A percentile compares a stretch with the other conserved stretches of the same genome.
Evolutionary conservation across 1,140 invertebrate species (phyloP).

Genomic region (Drosophila santomea): DNA sequence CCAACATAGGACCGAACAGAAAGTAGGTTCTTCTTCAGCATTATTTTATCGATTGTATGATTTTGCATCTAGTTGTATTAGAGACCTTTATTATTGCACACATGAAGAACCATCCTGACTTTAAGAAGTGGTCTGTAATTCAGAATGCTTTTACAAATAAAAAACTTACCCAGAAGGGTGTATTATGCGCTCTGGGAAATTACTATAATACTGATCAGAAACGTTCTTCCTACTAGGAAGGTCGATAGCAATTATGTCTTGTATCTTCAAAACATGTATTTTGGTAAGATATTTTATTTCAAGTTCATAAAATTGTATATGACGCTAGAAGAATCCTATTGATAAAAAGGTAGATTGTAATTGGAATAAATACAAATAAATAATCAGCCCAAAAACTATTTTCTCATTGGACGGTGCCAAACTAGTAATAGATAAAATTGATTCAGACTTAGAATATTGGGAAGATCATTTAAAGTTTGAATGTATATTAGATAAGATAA

Average conservation of each 20-base stretch:
- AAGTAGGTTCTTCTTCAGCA: constrained; percentile 22
- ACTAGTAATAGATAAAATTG: too few relatives aligned
- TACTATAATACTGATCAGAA: constrained; percentile 12
- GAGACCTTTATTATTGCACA: constrained; percentile 15
- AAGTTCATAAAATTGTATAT: constrained; percentile 21
- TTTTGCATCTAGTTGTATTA: constrained; percentile 26
- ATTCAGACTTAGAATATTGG: too few relatives aligned
- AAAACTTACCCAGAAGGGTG: neutral
- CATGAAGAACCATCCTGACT: constrained; percentile 12
- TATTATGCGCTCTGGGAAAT: neutral
- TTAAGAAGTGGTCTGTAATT: constrained; percentile 21
- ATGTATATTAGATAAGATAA: too few relatives aligned
- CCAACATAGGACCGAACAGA: neutral
- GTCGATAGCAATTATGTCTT: constrained; percentile 12
- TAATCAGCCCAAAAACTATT: constrained; percentile 5
- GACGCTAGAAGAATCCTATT: constrained; percentile 38
- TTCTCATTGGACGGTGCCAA: too few relatives aligned
- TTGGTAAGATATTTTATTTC: constrained; percentile 2
- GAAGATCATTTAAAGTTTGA: too few relatives aligned
- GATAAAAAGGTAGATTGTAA: constrained; percentile 32
- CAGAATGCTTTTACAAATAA: constrained; percentile 36
- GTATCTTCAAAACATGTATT: constrained; percentile 7
- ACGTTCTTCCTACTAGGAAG: constrained; percentile 3
- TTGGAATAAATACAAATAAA: constrained; percentile 29
- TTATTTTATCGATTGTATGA: constrained; percentile 22